Conservation (phyloP, 30 jellyfish, hydroid and myxozoan species). For the Pseudorhiza aurosa region DNA sequence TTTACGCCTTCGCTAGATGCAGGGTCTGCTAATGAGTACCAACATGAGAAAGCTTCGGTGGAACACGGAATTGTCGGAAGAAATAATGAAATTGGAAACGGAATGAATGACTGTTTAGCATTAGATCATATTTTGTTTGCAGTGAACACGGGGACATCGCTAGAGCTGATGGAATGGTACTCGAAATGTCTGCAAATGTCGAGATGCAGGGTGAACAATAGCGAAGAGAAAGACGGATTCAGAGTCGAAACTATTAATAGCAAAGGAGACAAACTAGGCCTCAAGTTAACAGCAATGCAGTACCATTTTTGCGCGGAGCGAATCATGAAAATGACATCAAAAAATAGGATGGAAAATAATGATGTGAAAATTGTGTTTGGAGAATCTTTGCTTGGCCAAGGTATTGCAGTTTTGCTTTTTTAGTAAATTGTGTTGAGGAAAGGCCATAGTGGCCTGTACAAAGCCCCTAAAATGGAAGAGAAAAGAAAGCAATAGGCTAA, state of each 20-base stretch:
- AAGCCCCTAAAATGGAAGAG: no score
- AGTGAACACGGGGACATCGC: slow-evolving; percentile 64
- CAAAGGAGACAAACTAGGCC: slow-evolving; percentile 45
- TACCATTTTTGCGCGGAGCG: slow-evolving; percentile 84
- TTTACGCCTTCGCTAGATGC: slow-evolving; percentile 13
- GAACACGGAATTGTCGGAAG: not conserved
- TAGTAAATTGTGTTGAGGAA: no score
- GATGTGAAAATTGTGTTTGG: slow-evolving; percentile 79
- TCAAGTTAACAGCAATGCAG: slow-evolving; percentile 70
- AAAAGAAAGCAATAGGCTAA: no score
- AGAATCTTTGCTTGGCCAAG: slow-evolving; percentile 80
- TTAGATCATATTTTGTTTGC: slow-evolving; percentile 88
- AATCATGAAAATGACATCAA: slow-evolving; percentile 7
- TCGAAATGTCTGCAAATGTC: slow-evolving; percentile 36
- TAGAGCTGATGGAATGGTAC: slow-evolving; percentile 78
- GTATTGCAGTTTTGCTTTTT: slow-evolving; percentile 11
- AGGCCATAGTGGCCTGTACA: no score
- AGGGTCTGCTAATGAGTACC: not conserved
- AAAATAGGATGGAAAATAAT: not conserved
- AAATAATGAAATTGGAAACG: not conserved
- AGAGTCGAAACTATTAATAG: slow-evolving; percentile 52
- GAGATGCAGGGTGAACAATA: slow-evolving; percentile 59
- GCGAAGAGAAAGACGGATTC: slow-evolving; percentile 74
- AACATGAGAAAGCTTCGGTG: not conserved
- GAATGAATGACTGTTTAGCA: not conserved